These are phyloP conservation scores for Sinopyrophorus schimmeli DNA, from an alignment of 2,888 invertebrate genomes.

Conservation along the genomic window DNA sequence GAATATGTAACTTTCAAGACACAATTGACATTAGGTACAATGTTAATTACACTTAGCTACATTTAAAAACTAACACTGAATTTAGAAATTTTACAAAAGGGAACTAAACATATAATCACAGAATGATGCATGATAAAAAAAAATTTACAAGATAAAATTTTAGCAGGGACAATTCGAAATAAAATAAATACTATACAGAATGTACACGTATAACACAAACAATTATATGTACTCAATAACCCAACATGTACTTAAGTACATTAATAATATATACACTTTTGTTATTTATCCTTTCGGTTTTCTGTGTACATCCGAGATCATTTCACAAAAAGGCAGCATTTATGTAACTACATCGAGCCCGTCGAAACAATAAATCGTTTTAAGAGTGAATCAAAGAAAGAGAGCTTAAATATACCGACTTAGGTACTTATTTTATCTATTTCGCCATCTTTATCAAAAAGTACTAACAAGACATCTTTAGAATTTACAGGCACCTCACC, in stretches of 20 bases:
- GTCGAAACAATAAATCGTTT: slow-evolving; percentile 28
- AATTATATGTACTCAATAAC: slow-evolving; percentile 30
- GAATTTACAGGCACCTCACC: slow-evolving; percentile 50
- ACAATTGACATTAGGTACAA: slow-evolving; percentile 52
- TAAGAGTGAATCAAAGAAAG: slow-evolving; percentile 35
- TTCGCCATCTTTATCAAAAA: slow-evolving; percentile 5
- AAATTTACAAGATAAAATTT: slow-evolving; percentile 33
- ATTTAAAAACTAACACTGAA: slow-evolving; percentile 42
- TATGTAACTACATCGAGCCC: slow-evolving; percentile 28
- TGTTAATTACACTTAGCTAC: slow-evolving; percentile 34
- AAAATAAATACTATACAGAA: slow-evolving; percentile 56
- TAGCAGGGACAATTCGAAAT: slow-evolving; percentile 44
- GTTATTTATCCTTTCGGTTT: slow-evolving; percentile 22
- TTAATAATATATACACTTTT: slow-evolving; percentile 30
- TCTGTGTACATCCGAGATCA: slow-evolving; percentile 53
- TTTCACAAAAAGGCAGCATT: slow-evolving; percentile 31
- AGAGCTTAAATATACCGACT: slow-evolving; percentile 47
- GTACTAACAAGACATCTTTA: slow-evolving; percentile 10
- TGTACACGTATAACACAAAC: slow-evolving; percentile 49
- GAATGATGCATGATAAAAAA: slow-evolving; percentile 46
- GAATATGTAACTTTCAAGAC: slow-evolving; percentile 39
- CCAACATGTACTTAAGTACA: slow-evolving; percentile 38
- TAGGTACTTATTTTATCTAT: slow-evolving; percentile 31
- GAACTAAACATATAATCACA: slow-evolving; percentile 51
- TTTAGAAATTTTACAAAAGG: slow-evolving; percentile 45